These are phyloP conservation scores for Heteronetta atricapilla DNA, from an alignment of 2,113 vertebrate species.

Conservation along the genomic window DNA sequence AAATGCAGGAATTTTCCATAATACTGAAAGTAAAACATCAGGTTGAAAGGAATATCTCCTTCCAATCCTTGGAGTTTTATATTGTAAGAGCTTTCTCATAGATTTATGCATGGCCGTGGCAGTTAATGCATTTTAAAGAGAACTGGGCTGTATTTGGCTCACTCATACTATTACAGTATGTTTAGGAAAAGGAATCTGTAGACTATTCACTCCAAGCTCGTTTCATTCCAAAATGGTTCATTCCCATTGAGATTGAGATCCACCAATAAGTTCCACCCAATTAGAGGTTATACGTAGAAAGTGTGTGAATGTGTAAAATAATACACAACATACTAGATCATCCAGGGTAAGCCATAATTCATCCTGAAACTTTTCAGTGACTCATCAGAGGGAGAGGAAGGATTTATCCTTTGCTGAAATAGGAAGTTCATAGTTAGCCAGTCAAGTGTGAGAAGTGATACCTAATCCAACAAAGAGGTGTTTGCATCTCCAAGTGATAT, in stretches of 20 bases:
- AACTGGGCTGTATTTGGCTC: not conserved
- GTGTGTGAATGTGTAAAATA: not conserved
- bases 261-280: accelerated
- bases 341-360: not conserved
- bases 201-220: not conserved
- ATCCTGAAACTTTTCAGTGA: not conserved
- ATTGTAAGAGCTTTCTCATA: not conserved
- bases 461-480: not conserved
- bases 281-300: not conserved
- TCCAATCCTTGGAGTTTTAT: not conserved
- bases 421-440: not conserved
- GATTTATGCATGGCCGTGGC: not conserved
- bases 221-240: not conserved
- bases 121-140: not conserved
- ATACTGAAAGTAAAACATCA: not conserved
- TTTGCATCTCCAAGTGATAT: not conserved
- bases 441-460: not conserved
- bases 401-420: not conserved
- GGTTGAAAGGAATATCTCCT: too few species aligned
- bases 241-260: not conserved
- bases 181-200: not conserved
- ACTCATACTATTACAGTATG: not conserved
- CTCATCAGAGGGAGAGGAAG: not conserved
- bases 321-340: not conserved
- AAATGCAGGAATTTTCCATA: not conserved